Base-by-base conservation (phyloP, 2,113 vertebrate genomes). In the Odontophorus gujanensis region DNA sequence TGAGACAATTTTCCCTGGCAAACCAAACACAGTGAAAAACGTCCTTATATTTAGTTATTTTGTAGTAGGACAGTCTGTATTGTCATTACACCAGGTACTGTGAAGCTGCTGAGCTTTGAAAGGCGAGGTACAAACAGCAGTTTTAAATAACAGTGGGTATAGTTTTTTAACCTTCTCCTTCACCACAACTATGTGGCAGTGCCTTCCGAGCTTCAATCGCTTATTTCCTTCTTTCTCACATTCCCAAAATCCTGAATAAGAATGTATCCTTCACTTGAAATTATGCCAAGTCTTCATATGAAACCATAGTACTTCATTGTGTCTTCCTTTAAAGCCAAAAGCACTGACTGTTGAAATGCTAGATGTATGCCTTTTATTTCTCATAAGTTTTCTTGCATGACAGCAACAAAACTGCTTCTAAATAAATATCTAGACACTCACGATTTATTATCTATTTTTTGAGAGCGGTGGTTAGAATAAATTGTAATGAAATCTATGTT, bases 11-110 rank as follows among this genome's bases (percentile, higher is more conserved):
- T 90, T 69, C 68, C 74, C 80, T 68, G 9, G 74, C 42, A 95
- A 94, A 81, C 17, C 21, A 87, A 63, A 93, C 74, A 91, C 87
- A 91, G 38, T 68, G 91, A 97, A 95, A 95, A 94, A 91, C 89
- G 95, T 85, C 28, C 24, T 88, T 45, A 50, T 48, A 66, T 81
- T 76, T 81, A 38, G 83, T 90, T 87, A 79, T 95, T 90, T 87
- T 73, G 48, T 21, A 76, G 63, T 62, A 63, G 20, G 11, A 36
- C 25, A 58, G 21, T 47, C 66, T 74, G 19, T 5, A 42, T 62
- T 92, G 63, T 40, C 42, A 66, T 4, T 32, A 61, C 13, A 73
- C 14, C 53, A 90, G 53, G 25, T 65, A 42, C 53, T 68, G 20
- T 0, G 5, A 74, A 83, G 73, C 25, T 83, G 47, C 36, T 77